A percentile compares a stretch with the other conserved stretches of the same genome.
Conservation (phyloP, 2,113 vertebrate species). For the rat (Rattus norvegicus) region DNA sequence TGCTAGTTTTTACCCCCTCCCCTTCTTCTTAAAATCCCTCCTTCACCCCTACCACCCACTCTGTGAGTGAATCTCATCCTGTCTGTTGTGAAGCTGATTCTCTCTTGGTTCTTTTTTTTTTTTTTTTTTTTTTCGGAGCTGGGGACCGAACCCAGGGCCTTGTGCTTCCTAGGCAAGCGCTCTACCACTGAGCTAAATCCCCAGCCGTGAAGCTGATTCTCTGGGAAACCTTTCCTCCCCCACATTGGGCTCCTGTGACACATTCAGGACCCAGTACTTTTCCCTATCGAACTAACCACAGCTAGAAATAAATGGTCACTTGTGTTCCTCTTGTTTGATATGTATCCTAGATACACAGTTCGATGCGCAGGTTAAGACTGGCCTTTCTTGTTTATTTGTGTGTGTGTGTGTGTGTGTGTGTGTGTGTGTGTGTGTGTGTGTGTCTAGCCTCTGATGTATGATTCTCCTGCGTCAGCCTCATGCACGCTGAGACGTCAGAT, state of each 20-base stretch:
- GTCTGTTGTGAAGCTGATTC: not conserved
- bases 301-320: not conserved
- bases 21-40: not conserved
- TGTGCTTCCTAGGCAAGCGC: too few relatives aligned
- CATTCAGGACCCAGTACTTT: slow-evolving; percentile 20
- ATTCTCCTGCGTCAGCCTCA: not conserved
- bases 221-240: not conserved
- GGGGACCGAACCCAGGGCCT: too few relatives aligned
- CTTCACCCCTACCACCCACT: not conserved
- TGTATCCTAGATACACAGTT: not conserved
- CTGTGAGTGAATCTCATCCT: not conserved
- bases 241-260: not conserved
- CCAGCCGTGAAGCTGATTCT: too few relatives aligned
- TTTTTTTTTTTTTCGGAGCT: too few relatives aligned
- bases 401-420: not conserved
- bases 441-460: not conserved
- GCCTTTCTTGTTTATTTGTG: not conserved
- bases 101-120: too few relatives aligned
- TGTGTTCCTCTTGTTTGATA: not conserved
- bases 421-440: not conserved
- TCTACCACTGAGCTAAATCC: too few relatives aligned
- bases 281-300: slow-evolving; percentile 2
- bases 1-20: not conserved
- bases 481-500: not conserved
- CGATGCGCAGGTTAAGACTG: not conserved